These are phyloP conservation scores for Rhinichthys klamathensis DNA, from an alignment of 2,113 vertebrate genomes.

Conservation along the genomic window DNA sequence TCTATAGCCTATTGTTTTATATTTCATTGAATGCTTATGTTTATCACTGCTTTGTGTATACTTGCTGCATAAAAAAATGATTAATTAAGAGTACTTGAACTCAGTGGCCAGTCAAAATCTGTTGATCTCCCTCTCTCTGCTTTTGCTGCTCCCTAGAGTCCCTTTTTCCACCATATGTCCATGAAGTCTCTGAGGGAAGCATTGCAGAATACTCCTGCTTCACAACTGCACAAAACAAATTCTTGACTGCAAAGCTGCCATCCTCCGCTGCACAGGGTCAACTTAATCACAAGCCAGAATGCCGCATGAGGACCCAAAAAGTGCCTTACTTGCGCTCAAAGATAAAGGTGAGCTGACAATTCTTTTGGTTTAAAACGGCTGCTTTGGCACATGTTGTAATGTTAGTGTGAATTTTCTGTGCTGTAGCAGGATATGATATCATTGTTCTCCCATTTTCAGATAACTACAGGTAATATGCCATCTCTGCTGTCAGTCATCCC, in stretches of 20 bases:
- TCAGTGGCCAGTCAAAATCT: not conserved
- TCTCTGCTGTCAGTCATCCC: not conserved
- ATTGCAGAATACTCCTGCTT: constrained; percentile 38
- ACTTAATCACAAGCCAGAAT: constrained; percentile 4
- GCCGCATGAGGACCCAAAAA: not conserved
- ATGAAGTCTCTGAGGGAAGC: constrained; percentile 47
- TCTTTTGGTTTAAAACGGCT: not conserved
- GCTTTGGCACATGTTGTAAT: not conserved
- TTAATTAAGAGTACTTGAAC: not conserved
- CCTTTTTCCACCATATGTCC: constrained; percentile 25
- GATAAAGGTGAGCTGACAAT: constrained; percentile 39
- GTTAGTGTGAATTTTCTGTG: not conserved
- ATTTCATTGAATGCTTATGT: too few species aligned
- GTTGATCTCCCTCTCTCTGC: not conserved
- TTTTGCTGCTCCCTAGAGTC: constrained; percentile 35
- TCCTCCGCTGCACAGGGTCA: constrained; percentile 22
- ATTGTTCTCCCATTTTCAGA: constrained; percentile 32
- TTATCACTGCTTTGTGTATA: not conserved
- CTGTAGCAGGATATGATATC: too few species aligned
- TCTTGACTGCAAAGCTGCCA: constrained; percentile 40
- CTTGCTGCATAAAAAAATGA: not conserved
- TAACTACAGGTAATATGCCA: constrained; percentile 33
- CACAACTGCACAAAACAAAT: not conserved
- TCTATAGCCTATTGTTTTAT: too few species aligned
- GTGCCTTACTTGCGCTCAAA: constrained; percentile 41